Evolutionary conservation across 1,140 invertebrate species (phyloP), one percentile per base, ranked within the genome.

Genomic region (Drosophila lacteicornis): DNA sequence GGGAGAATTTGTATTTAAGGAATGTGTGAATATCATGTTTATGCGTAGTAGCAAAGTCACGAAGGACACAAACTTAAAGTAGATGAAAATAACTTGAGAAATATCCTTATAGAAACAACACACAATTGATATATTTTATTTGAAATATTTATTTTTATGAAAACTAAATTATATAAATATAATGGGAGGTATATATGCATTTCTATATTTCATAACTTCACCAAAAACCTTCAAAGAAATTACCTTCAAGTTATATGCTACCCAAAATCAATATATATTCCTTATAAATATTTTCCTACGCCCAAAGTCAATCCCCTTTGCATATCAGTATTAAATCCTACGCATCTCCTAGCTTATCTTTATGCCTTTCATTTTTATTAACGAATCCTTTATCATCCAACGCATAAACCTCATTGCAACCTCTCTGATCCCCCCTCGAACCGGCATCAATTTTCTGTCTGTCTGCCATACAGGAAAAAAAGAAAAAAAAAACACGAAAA

Each of bases 361-460:
- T 51, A 25, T 77, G 61, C 62, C 77, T 63, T 84, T 73, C 69
- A 36, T 27, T 71, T 73, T 73, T 73, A 73, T 73, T 73, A 59
- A 58, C 53, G 38, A 59, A 73, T 60, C 42, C 55, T 73, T 73
- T 73, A 50, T 71, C 69, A 57, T 33, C 53, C 69, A 71, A 71
- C 67, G 67, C 69, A 73, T 73, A 73, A 73, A 73, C 69, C 69
- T 57, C 56, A 73, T 45, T 59, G 69, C 53, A 38, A 38, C 13
- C 62, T 25, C 36, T 12, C 45, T n/a, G 25, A 47, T 13, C 66
- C 53, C 65, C 53, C 66, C 55, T 59, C 46, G 73, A 84, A 79
- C 82, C 77, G 65, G 73, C 82, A 85, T 77, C 82, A 84, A 71
- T 79, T 85, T 86, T 76, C 81, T 88, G 80, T 84, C 85, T 88